phyloP scores from a whole-genome alignment of 2,888 invertebrate genomes.

The Philereme transversata region DNA sequence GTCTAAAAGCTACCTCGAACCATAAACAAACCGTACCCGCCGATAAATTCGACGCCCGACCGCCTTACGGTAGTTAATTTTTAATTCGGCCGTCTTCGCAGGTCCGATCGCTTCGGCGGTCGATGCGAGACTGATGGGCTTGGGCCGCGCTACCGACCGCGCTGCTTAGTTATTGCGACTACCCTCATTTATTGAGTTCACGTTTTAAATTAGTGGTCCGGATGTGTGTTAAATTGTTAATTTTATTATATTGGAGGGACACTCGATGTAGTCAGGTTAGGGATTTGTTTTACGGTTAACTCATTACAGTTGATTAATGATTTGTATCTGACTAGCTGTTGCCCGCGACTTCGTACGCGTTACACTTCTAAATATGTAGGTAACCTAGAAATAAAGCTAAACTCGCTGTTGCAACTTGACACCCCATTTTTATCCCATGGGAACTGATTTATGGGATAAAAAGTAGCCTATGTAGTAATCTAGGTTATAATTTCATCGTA shows the following conservation, averaged over 20 bases:
- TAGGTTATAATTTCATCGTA: too few relatives aligned
- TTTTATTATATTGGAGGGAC: slow-evolving; percentile 44
- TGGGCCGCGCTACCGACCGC: slow-evolving; percentile 63
- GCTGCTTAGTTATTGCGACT: slow-evolving; percentile 74
- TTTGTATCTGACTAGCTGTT: too few relatives aligned
- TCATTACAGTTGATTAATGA: not conserved
- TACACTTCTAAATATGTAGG: too few relatives aligned
- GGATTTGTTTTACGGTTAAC: not conserved
- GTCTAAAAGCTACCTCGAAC: slow-evolving; percentile 60
- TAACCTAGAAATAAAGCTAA: too few relatives aligned
- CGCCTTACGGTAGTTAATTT: slow-evolving; percentile 68
- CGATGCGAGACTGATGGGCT: slow-evolving; percentile 74
- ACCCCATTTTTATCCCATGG: too few relatives aligned
- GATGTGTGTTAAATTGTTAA: slow-evolving; percentile 44
- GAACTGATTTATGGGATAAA: too few relatives aligned
- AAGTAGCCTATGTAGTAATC: too few relatives aligned
- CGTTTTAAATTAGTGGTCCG: slow-evolving; percentile 73
- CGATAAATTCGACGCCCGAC: slow-evolving; percentile 64
- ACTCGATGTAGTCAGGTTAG: slow-evolving; percentile 5
- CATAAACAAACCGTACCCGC: slow-evolving; percentile 66
- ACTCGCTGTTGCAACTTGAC: too few relatives aligned
- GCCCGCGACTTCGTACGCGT: too few relatives aligned
- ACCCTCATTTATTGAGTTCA: slow-evolving; percentile 76
- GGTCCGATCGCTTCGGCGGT: slow-evolving; percentile 63
- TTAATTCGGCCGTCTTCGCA: slow-evolving; percentile 68